A percentile compares a stretch with the other conserved stretches of the same genome.
Evolutionary conservation across 2,113 vertebrate genomes (phyloP).

Genomic region (Amblyornis subalaris): DNA sequence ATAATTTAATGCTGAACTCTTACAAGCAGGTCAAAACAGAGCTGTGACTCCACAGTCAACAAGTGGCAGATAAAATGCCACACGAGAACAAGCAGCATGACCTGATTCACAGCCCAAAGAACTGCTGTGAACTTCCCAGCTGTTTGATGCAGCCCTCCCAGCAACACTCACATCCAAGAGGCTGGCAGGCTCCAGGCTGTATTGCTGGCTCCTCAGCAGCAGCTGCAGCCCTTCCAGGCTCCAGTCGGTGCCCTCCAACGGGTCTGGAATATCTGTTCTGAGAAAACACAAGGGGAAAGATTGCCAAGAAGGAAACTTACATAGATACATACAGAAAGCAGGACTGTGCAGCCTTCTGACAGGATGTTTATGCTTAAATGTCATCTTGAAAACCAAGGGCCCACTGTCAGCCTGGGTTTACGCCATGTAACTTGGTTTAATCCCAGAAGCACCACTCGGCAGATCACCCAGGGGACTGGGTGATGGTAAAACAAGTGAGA

Average conservation of each 20-base stretch:
- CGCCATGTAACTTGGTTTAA: background rate
- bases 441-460: background rate
- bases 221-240: slow-evolving; percentile 86
- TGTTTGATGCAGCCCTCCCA: background rate
- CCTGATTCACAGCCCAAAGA: background rate
- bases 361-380: background rate
- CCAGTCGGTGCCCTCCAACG: slow-evolving; percentile 81
- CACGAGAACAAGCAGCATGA: rapidly evolving
- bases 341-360: background rate
- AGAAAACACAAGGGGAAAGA: background rate
- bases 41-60: background rate
- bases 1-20: background rate
- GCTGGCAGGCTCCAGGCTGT: slow-evolving; percentile 74
- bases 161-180: slow-evolving; percentile 77
- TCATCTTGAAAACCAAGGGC: background rate
- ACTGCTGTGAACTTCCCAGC: background rate
- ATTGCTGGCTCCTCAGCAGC: slow-evolving; percentile 85
- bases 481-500: background rate
- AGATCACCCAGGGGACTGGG: background rate
- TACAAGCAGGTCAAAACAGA: background rate
- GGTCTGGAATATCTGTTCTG: slow-evolving; percentile 79
- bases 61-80: background rate
- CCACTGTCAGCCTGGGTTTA: background rate
- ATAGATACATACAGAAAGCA: background rate
- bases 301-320: background rate